Conservation (phyloP, 2,797 vertebrate genomes). For the Eulemur albifrons region DNA sequence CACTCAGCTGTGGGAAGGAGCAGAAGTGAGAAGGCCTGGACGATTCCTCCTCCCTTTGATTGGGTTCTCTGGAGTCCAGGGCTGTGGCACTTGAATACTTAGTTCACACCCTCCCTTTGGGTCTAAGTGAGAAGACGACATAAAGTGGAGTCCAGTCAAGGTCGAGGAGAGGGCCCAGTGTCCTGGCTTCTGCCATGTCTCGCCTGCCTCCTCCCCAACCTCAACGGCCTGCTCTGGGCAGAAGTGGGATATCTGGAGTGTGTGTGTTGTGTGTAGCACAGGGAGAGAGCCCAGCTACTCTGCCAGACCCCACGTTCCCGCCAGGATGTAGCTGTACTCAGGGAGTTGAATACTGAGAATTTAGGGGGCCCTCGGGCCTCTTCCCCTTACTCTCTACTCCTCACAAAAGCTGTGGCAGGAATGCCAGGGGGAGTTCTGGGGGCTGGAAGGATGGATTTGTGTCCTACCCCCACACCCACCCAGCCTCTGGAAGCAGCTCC, state of each 20-base stretch:
- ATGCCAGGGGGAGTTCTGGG: not conserved
- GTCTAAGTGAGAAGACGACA: not conserved
- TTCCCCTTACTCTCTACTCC: not conserved
- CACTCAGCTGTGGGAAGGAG: not conserved
- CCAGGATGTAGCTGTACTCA: not conserved
- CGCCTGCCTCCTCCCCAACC: not conserved
- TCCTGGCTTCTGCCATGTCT: not conserved
- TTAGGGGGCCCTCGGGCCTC: conserved; percentile 1
- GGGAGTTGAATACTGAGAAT: not conserved
- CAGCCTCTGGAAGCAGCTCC: conserved; percentile 34
- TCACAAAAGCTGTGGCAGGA: not conserved
- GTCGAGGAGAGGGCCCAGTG: not conserved
- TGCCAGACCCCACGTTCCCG: not conserved
- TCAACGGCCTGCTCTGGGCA: not conserved
- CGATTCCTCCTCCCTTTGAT: not conserved
- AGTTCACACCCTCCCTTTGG: not conserved
- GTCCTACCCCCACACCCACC: not conserved
- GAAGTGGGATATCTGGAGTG: not conserved
- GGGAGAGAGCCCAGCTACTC: not conserved
- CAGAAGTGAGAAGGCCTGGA: not conserved
- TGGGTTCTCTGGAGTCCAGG: not conserved
- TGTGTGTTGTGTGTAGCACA: not conserved
- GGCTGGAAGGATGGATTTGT: not conserved
- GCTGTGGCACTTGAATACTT: not conserved
- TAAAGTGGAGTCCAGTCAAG: not conserved